Evolutionary conservation across 1,140 invertebrate species (phyloP), one percentile per base, ranked within the genome.

Genomic region (Drosophila dunni): DNA sequence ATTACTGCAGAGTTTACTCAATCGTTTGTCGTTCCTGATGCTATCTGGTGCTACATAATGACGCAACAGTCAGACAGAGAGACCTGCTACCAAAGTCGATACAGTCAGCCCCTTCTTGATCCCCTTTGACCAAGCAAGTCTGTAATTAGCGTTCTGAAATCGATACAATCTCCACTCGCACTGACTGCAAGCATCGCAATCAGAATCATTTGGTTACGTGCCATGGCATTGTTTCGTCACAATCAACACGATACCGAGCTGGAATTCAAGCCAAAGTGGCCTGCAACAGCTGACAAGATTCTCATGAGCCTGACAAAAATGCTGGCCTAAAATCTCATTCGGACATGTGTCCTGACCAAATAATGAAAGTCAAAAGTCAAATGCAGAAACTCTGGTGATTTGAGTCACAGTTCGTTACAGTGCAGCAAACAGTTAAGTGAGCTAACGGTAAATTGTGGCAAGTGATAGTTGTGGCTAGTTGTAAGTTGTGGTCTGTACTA

Each of bases 201-300:
- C 46, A 38, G 17, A 44, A 65, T 57, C 61, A 48, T 36, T 24
- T 34, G 20, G 33, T 45, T 54, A 38, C 40, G 40, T 70, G 44
- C 66, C 65, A 54, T 70, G 50, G 57, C 60, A 82, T 88, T 79
- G 83, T 79, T 64, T 72, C 71, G 68, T 62, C 51, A 68, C 75
- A 88, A 86, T 83, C 84, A 86, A 79, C 63, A 63, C 58, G 54
- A 77, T 51, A 61, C 58, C 36, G 10, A 24, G 69, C 7, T 17
- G n/a, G 11, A 33, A 11, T 51, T 13, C 11, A 29, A 20, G 10
- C 20, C 13, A 6, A 46, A 70, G 50, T 45, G 44, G 46, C 42
- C 58, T 61, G 56, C 48, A 58, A 38, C 83, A 86, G 82, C 82
- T 88, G 83, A 58, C 80, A 60, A 77, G 66, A 65, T 80, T 88